Evolutionary conservation across 2,888 invertebrate species (phyloP).

Genomic region (Diadromus collaris): DNA sequence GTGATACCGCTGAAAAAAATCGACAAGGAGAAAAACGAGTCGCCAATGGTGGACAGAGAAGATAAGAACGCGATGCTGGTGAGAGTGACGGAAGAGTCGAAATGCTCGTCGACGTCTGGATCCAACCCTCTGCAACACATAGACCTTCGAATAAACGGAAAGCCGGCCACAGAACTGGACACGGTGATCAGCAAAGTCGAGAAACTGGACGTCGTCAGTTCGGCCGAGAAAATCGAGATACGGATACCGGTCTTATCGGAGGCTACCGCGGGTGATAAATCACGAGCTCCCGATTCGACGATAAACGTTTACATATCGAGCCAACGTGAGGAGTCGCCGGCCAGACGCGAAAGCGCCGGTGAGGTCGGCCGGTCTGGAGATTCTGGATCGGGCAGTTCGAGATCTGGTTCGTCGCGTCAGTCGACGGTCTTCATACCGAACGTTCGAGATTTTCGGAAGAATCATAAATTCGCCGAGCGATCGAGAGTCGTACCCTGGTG

Average conservation of each 20-base stretch:
- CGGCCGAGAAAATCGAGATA: slow-evolving; percentile 68
- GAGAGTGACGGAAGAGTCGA: slow-evolving; percentile 54
- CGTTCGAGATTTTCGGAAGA: slow-evolving; percentile 3
- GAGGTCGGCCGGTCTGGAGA: background rate
- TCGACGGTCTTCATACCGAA: slow-evolving; percentile 14
- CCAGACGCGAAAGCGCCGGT: background rate
- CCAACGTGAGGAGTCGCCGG: background rate
- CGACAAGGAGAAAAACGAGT: background rate
- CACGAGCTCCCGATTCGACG: slow-evolving; percentile 27
- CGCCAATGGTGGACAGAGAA: background rate
- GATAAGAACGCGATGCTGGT: slow-evolving; percentile 49
- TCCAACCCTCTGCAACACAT: slow-evolving; percentile 56
- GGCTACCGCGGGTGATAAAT: background rate
- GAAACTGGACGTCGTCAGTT: slow-evolving; percentile 64
- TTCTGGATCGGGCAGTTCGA: slow-evolving; percentile 9
- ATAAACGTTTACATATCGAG: slow-evolving; percentile 51
- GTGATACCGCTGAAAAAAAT: slow-evolving; percentile 22
- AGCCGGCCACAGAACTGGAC: slow-evolving; percentile 63
- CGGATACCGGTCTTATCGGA: slow-evolving; percentile 54
- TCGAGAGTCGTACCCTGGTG: slow-evolving; percentile 59
- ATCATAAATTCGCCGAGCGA: background rate
- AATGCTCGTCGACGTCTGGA: slow-evolving; percentile 22
- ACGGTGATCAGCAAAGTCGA: slow-evolving; percentile 60
- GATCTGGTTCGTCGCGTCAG: slow-evolving; percentile 7
- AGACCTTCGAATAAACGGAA: slow-evolving; percentile 69